These are phyloP conservation scores for Aphidius ervi DNA, from an alignment of 1,140 invertebrate species.

Conservation along the genomic window DNA sequence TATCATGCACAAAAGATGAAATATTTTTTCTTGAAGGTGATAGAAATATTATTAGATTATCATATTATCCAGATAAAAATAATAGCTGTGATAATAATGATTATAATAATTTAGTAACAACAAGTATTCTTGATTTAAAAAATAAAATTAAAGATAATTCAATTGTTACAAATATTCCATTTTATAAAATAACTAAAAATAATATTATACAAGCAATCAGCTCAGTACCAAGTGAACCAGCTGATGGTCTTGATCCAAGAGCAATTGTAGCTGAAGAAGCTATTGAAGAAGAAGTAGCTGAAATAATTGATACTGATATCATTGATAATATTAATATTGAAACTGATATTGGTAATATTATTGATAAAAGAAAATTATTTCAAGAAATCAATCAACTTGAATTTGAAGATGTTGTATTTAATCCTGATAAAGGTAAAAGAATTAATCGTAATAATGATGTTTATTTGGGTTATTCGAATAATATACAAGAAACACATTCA, in stretches of 20 bases:
- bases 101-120: constrained; percentile 39
- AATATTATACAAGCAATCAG: constrained; percentile 46
- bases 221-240: constrained; percentile 24
- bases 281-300: constrained; percentile 42
- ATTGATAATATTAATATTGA: constrained; percentile 40
- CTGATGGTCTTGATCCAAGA: constrained; percentile 38
- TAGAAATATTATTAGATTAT: constrained; percentile 63
- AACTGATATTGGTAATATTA: constrained; percentile 14
- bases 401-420: constrained; percentile 59
- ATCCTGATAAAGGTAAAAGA: constrained; percentile 48
- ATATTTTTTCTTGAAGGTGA: constrained; percentile 73
- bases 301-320: constrained; percentile 45
- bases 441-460: constrained; percentile 24
- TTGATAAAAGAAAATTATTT: constrained; percentile 46
- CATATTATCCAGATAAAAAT: constrained; percentile 54
- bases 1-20: constrained; percentile 70
- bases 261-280: constrained; percentile 53
- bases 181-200: constrained; percentile 44
- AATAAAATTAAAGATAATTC: constrained; percentile 46
- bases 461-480: constrained; percentile 18
- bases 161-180: constrained; percentile 46
- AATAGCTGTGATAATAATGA: constrained; percentile 29
- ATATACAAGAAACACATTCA: constrained; percentile 34
- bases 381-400: constrained; percentile 55
- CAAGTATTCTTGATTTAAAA: constrained; percentile 43